Evolutionary conservation across 1,140 invertebrate genomes (phyloP), one percentile per base, ranked within the genome.

Genomic region (Drosophila melanica): DNA sequence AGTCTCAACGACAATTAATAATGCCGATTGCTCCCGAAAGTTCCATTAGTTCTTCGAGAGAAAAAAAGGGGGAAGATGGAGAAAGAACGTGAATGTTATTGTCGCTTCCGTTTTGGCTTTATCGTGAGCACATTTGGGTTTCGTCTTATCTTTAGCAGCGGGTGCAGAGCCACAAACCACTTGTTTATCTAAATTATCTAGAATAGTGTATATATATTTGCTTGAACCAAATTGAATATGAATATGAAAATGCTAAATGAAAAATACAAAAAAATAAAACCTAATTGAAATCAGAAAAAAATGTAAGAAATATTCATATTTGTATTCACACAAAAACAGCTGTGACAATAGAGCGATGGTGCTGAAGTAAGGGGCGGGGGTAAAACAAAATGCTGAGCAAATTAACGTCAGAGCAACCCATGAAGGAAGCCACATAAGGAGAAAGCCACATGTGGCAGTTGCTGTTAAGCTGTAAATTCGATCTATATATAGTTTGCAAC

Each of bases 151-250:
- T 30, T 7, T 12, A 35, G 41, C 45, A 18, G 35, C 55, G 30
- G 37, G 27, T 37, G 35, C 33, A 51, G 45, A 62, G 20, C 41
- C 39, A 20, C 35, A 59, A 63, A 59, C 45, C 60, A 71, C 44
- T 68, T 82, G 80, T 79, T 84, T 84, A 76, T 79, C 80, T 84
- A 68, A 79, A 76, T 82, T 79, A 84, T 79, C 75, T 66, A 33
- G 20, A 6, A 14, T 20, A 51, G 35, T 54, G 18, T 50, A 41
- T 78, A 62, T 58, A 45, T 78, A 63, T 72, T 82, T 77, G 70
- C 37, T 64, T 57, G 57, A 79, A 63, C 71, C 79, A 78, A 78
- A 82, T 82, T 70, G 64, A 78, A 65, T 12, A 68, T 70, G 64
- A 78, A 65, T 12, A 68, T 30, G 35, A 37, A 64, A 75, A 57